Conservation (phyloP, 2,888 invertebrate genomes). For the Mantis religiosa region DNA sequence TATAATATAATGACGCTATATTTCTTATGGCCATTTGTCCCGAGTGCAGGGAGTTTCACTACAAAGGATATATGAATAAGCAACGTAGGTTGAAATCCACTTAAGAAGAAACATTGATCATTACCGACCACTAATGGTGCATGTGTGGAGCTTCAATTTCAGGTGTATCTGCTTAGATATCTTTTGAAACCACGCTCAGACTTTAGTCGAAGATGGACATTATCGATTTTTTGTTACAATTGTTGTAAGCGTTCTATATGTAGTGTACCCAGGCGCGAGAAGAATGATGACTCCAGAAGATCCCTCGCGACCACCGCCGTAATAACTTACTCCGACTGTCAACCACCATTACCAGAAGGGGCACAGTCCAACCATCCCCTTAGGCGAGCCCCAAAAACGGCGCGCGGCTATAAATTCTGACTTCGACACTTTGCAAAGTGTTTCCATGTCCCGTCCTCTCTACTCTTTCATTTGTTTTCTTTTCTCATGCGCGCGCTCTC, state of each 20-base stretch:
- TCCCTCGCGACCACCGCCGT: not conserved
- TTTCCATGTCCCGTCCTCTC: constrained; percentile 9
- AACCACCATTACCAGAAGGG: not conserved
- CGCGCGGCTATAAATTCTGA: constrained; percentile 16
- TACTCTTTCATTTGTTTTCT: not conserved
- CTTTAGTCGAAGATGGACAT: not conserved
- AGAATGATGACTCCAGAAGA: not conserved
- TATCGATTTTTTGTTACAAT: not conserved
- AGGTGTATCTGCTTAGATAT: not conserved
- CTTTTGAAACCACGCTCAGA: not conserved
- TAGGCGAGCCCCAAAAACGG: not conserved
- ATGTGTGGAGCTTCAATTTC: too few relatives aligned
- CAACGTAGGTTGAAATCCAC: too few relatives aligned
- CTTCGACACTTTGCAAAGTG: constrained; percentile 27
- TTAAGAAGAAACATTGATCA: too few relatives aligned
- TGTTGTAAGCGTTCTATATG: not conserved
- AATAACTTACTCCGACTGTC: not conserved
- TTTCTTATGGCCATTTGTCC: too few relatives aligned
- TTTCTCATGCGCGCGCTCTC: not conserved
- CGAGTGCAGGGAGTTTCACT: too few relatives aligned
- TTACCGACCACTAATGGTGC: too few relatives aligned
- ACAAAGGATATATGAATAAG: too few relatives aligned
- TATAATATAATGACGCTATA: too few relatives aligned
- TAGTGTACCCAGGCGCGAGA: not conserved
- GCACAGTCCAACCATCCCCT: not conserved